Conservation (phyloP, 2,888 invertebrate genomes). For the Drosophila mercatorum region DNA sequence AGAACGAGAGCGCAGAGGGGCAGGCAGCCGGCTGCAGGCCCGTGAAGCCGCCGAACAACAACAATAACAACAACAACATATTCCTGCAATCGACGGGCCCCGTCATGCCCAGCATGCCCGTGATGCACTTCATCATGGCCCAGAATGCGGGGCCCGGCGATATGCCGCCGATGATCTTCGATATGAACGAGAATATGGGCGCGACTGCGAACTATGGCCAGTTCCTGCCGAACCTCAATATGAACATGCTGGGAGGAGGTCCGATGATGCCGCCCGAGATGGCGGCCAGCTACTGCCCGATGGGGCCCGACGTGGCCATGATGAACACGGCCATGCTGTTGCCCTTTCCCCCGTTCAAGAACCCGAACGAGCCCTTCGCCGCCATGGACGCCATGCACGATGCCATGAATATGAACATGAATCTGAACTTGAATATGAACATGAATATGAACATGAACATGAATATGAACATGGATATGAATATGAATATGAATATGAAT, state of each 20-base stretch:
- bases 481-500: background rate
- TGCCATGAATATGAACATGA: background rate
- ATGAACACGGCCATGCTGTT: constrained; percentile 8
- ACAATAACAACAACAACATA: constrained; percentile 7
- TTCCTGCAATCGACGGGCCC: constrained; percentile 43
- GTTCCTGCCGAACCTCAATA: constrained; percentile 28
- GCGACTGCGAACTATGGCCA: background rate
- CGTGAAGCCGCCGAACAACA: background rate
- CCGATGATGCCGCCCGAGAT: background rate
- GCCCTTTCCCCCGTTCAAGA: background rate
- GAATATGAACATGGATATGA: background rate
- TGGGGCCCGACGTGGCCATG: constrained; percentile 3
- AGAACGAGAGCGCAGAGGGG: background rate
- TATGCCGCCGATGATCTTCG: constrained; percentile 6
- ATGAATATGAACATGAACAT: background rate
- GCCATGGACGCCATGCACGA: constrained; percentile 10
- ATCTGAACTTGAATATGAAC: background rate
- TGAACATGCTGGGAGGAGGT: constrained; percentile 1
- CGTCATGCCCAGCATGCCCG: constrained; percentile 37
- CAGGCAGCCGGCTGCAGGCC: background rate
- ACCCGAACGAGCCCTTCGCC: background rate
- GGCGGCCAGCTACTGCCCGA: background rate
- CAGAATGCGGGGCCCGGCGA: background rate
- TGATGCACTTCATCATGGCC: constrained; percentile 8
- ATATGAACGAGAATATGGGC: constrained; percentile 8